phyloP scores from a whole-genome alignment of 2,888 invertebrate genomes.

The Calephelis perditalis region DNA sequence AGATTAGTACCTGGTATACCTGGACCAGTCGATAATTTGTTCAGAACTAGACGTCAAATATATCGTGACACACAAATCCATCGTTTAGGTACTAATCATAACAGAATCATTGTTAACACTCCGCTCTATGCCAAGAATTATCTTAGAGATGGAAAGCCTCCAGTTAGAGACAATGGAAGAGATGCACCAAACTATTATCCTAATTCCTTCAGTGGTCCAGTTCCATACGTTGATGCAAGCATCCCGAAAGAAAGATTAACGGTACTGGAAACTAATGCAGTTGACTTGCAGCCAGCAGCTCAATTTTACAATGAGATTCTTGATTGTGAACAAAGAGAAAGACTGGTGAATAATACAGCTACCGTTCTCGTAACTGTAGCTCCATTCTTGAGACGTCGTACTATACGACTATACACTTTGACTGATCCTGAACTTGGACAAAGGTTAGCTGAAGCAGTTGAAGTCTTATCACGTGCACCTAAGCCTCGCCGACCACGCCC shows the following conservation, averaged over 20 bases:
- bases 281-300: conserved; percentile 78
- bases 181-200: conserved; percentile 96
- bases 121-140: conserved; percentile 47
- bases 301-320: conserved; percentile 81
- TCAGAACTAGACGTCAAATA: conserved; percentile 43
- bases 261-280: conserved; percentile 39
- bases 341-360: conserved; percentile 33
- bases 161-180: conserved; percentile 85
- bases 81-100: conserved; percentile 49
- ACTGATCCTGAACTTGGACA: conserved; percentile 85
- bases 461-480: conserved; percentile 16
- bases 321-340: conserved; percentile 29
- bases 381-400: conserved; percentile 83
- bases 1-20: conserved; percentile 60
- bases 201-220: conserved; percentile 93
- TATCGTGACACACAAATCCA: conserved; percentile 52
- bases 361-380: conserved; percentile 26
- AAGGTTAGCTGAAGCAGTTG: conserved; percentile 29
- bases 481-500: conserved; percentile 18
- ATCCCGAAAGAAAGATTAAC: conserved; percentile 37
- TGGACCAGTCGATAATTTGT: conserved; percentile 49
- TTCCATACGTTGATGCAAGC: conserved; percentile 73
- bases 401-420: conserved; percentile 85
- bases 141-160: conserved; percentile 77
- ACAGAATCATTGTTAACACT: conserved; percentile 47